Evolutionary conservation across 1,140 invertebrate species (phyloP).

Genomic region (Globodera rostochiensis): DNA sequence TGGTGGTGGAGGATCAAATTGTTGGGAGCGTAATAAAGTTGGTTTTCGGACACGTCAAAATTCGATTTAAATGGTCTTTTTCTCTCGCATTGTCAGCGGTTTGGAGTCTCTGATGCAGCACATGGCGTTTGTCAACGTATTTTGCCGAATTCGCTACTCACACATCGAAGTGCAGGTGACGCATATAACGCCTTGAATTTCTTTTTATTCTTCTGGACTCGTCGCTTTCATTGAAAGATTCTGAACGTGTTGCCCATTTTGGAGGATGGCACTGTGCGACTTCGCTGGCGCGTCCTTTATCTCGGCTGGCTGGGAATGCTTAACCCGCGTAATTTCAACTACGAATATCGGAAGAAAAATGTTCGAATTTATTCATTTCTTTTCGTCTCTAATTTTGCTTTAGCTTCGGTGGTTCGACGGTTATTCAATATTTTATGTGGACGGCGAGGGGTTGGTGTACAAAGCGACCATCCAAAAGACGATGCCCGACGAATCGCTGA

Average conservation of each 20-base stretch:
- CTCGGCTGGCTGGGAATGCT: constrained; percentile 33
- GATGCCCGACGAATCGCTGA: constrained; percentile 37
- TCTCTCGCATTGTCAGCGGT: constrained; percentile 14
- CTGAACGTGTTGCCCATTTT: constrained; percentile 40
- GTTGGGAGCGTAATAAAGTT: constrained; percentile 17
- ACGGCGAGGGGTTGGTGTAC: constrained; percentile 44
- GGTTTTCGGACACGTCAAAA: neutral
- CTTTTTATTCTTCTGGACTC: neutral
- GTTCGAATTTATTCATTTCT: constrained; percentile 23
- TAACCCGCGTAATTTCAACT: constrained; percentile 34
- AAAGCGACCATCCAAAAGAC: constrained; percentile 43
- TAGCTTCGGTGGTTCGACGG: constrained; percentile 47
- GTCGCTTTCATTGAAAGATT: constrained; percentile 14
- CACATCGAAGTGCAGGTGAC: constrained; percentile 19
- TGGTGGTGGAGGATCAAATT: constrained; percentile 45
- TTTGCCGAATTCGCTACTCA: constrained; percentile 14
- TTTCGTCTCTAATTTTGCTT: constrained; percentile 16
- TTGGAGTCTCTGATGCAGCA: constrained; percentile 20
- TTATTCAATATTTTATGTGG: constrained; percentile 44
- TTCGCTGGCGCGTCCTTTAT: constrained; percentile 46
- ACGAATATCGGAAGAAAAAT: constrained; percentile 37
- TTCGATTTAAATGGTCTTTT: neutral
- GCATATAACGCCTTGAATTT: neutral
- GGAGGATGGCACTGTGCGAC: constrained; percentile 47
- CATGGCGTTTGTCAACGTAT: constrained; percentile 22